Evolutionary conservation across 30 jellyfish, hydroid and myxozoan species (phyloP), one percentile per base, ranked within the genome.

Genomic region (Turritopsis rubra): DNA sequence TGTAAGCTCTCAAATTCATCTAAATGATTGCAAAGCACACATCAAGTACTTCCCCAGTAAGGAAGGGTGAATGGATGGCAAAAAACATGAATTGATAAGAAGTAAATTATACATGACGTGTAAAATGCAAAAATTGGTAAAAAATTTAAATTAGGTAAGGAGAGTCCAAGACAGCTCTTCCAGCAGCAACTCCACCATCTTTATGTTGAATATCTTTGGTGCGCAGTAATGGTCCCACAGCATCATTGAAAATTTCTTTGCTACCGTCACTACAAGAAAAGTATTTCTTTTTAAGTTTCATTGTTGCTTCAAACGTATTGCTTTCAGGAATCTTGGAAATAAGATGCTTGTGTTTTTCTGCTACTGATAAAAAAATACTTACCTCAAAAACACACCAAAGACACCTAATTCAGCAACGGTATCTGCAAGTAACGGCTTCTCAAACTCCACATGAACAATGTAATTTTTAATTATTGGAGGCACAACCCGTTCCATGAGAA

Each of bases 101-200:
- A n/a, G n/a, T n/a, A n/a, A n/a, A n/a, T n/a, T n/a, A n/a, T n/a
- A n/a, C n/a, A n/a, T n/a, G n/a, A n/a, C n/a, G n/a, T n/a, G n/a
- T n/a, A n/a, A n/a, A n/a, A n/a, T n/a, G n/a, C n/a, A n/a, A 41
- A 41, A 41, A 3, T 41, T 41, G 13, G 5, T 41, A 13, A 41
- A 41, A 41, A 3, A 41, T 41, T 75, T 83, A 92, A 54, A 87
- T 60, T 27, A 92, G 84, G 75, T 81, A 52, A 29, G 90, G 85
- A 68, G 97, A 88, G 87, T 94, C 99, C 75, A 94, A 79, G 0
- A 89, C 99, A 16, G 99, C 97, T 26, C 86, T 72, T 18, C 99
- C 99, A 65, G 97, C 93, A 24, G 92, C 92, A 21, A 94, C 99
- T 0, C 97, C 99, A 31, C 99, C 97, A 85, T 94, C 99, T n/a